A percentile compares a stretch with the other conserved stretches of the same genome.
Evolutionary conservation across 2,888 invertebrate species (phyloP).

Genomic region (Pardosa pseudoannulata): DNA sequence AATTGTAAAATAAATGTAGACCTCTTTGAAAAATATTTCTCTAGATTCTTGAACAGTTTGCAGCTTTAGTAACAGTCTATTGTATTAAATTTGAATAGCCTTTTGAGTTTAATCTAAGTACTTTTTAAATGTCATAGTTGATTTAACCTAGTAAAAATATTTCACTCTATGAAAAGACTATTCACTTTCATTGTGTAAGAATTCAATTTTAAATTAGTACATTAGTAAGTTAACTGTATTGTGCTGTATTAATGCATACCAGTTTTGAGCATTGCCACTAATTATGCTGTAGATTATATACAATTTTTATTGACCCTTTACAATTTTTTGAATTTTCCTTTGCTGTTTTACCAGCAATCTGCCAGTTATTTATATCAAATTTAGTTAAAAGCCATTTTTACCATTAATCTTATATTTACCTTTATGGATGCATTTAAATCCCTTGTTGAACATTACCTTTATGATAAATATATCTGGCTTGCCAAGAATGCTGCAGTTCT

Average conservation of each 20-base stretch:
- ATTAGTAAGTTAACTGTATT: background rate
- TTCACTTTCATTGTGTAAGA: too few relatives aligned
- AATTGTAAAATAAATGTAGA: too few relatives aligned
- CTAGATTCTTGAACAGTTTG: too few relatives aligned
- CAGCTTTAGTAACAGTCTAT: too few relatives aligned
- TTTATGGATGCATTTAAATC: background rate
- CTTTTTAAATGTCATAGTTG: too few relatives aligned
- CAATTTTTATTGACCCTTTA: conserved; percentile 7
- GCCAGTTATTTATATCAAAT: conserved; percentile 25
- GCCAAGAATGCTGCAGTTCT: background rate
- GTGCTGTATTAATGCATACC: conserved; percentile 19
- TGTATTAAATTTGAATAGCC: too few relatives aligned
- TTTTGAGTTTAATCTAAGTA: too few relatives aligned
- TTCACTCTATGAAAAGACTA: too few relatives aligned
- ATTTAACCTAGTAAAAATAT: too few relatives aligned
- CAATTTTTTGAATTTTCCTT: conserved; percentile 38
- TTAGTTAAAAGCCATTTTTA: background rate
- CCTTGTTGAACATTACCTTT: background rate
- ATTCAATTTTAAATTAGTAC: background rate
- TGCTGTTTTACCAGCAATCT: conserved; percentile 61
- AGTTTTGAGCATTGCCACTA: conserved; percentile 30
- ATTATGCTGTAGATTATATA: background rate
- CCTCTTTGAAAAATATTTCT: too few relatives aligned
- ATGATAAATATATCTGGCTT: background rate
- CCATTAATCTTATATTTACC: background rate